phyloP scores from a whole-genome alignment of 2,113 vertebrate species.

The Mixornis gularis region DNA sequence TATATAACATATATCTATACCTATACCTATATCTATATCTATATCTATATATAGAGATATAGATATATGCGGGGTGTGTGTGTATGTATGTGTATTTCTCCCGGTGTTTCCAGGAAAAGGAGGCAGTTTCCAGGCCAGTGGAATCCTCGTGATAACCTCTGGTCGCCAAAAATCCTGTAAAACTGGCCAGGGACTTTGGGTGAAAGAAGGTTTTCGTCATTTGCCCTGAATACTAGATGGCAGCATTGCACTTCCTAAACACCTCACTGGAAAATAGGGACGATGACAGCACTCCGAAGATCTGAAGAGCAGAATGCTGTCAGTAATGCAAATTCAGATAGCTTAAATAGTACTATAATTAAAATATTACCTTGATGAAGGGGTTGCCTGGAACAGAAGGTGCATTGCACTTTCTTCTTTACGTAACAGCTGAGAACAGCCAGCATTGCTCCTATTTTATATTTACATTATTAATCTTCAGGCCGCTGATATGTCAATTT shows the following conservation, averaged over 20 bases:
- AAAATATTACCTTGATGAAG: not conserved
- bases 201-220: not conserved
- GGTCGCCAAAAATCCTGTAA: not conserved
- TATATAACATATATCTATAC: not conserved
- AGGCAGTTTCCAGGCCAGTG: not conserved
- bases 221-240: conserved; percentile 45
- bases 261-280: not conserved
- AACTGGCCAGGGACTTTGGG: not conserved
- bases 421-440: not conserved
- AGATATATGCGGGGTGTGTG: not conserved
- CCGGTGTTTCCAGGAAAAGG: not conserved
- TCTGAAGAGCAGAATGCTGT: not conserved
- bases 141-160: not conserved
- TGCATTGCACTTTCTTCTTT: not conserved
- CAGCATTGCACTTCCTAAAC: conserved; percentile 41
- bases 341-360: not conserved
- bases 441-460: not conserved
- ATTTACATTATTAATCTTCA: not conserved
- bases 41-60: rapidly evolving
- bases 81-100: not conserved
- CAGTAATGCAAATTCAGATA: not conserved
- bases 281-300: not conserved
- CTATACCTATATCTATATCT: rapidly evolving
- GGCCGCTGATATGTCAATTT: not conserved
- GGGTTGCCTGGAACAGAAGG: not conserved